Evolutionary conservation across 1,140 invertebrate genomes (phyloP), one percentile per base, ranked within the genome.

Genomic region (Pseudomyrmex flavicornis): DNA sequence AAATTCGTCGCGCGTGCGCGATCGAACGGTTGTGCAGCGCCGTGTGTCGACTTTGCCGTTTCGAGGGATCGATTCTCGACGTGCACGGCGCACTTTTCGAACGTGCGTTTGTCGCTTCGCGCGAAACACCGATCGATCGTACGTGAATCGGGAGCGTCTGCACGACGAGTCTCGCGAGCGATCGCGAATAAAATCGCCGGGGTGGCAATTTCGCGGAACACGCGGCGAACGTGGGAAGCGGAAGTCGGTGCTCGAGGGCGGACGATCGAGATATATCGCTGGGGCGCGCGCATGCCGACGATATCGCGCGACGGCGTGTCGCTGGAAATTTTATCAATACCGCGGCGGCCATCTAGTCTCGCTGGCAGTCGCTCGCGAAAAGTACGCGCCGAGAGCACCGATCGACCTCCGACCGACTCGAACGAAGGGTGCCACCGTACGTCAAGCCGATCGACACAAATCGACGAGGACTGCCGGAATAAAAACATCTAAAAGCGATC

Each of bases 281-380:
- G 50, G 20, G 58, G 76, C 73, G 77, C 75, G 82, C 46, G 52
- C 86, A 65, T 54, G 69, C 52, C 77, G 86, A 66, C 84, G 69
- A 61, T 84, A 85, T 85, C 76, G 68, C 82, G 76, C 88, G 87
- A 58, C 70, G 82, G 83, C 54, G 76, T 82, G 70, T 59, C 82
- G 77, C 88, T 89, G 90, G 89, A 91, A 92, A 94, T 94, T 94
- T 94, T 93, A 94, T 94, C 93, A 94, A 94, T 94, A 94, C 91
- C 91, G 66, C 69, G 85, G 75, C 79, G 86, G 61, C 75, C 87
- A 88, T 89, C 85, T 91, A 91, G 92, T 92, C 66, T 61, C 85
- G 89, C 82, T 89, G 89, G 86, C 88, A 88, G 90, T 92, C 88
- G 84, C 89, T 88, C 88, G 88, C 89, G 90, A 89, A 90, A 86